Conservation (phyloP, 2,888 invertebrate species). For the Megastigmus dorsalis region DNA sequence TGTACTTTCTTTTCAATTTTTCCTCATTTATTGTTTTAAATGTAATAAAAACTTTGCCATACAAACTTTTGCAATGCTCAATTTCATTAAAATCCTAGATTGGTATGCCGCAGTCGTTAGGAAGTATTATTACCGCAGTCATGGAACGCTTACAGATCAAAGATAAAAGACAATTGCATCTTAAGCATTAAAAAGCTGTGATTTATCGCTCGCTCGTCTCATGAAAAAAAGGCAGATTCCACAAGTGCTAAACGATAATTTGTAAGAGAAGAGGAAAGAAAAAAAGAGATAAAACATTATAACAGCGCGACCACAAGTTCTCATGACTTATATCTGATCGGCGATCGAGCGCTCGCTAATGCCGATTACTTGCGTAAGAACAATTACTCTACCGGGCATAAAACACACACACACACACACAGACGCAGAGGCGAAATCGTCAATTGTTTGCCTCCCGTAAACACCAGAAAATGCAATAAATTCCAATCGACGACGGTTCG, state of each 20-base stretch:
- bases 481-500: conserved; percentile 22
- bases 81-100: no score
- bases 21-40: not conserved
- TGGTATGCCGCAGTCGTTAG: no score
- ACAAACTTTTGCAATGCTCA: not conserved
- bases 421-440: no score
- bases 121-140: no score
- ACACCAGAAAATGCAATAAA: conserved; percentile 29
- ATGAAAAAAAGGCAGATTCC: not conserved
- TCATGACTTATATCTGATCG: not conserved
- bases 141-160: not conserved
- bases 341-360: not conserved
- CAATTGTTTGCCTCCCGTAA: conserved; percentile 25
- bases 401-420: no score
- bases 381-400: not conserved
- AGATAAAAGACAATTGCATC: not conserved
- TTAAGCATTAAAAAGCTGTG: not conserved
- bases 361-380: conserved; percentile 11
- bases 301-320: not conserved
- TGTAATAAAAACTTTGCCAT: not conserved
- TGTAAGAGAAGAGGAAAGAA: not conserved
- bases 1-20: no score
- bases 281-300: not conserved
- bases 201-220: not conserved
- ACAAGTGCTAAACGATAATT: conserved; percentile 6